Conservation (phyloP, 92 coral and sea anemone genomes). For the Hydrozoanthus gracilis region DNA sequence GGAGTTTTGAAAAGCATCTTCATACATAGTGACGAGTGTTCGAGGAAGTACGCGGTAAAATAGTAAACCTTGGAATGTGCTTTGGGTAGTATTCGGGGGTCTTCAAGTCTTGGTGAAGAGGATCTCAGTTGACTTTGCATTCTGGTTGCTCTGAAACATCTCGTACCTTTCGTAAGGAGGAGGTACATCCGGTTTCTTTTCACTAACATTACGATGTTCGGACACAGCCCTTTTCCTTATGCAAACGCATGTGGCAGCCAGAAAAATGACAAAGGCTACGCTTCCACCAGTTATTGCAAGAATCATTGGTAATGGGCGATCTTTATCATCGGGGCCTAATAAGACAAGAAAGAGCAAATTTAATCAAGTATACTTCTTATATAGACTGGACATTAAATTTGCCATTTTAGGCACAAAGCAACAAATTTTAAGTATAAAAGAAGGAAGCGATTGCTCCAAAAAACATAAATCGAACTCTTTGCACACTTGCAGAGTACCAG, state of each 20-base stretch:
- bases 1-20: too few species aligned
- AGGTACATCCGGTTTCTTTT: neutral
- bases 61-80: too few species aligned
- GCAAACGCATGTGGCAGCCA: constrained; percentile 7
- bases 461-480: neutral
- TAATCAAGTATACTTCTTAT: too few species aligned
- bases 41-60: neutral
- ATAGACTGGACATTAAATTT: too few species aligned
- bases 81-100: neutral
- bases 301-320: neutral
- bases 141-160: neutral
- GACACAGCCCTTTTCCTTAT: constrained; percentile 5
- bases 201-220: neutral
- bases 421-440: too few species aligned
- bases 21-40: too few species aligned
- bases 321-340: constrained; percentile 7
- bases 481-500: neutral
- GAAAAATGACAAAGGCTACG: neutral
- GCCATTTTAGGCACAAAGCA: too few species aligned
- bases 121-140: neutral
- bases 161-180: neutral
- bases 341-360: neutral
- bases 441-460: neutral
- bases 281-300: constrained; percentile 15
- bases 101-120: neutral